These are phyloP conservation scores for Himalopsyche japonica DNA, from an alignment of 2,888 invertebrate species.

Conservation along the genomic window DNA sequence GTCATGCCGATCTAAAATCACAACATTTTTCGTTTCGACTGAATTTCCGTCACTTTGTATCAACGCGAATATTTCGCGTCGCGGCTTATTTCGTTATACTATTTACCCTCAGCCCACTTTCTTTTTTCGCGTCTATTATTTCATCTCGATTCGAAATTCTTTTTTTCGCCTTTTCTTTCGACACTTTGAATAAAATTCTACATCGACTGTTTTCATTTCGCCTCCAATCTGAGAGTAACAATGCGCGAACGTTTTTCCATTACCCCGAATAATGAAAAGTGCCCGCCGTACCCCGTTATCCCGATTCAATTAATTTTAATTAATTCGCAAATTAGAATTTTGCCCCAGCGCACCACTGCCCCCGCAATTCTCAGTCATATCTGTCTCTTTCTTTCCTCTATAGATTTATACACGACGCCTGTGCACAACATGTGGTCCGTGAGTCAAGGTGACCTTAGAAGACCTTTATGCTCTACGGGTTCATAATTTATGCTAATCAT, in stretches of 20 bases:
- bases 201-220: not conserved
- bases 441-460: not conserved
- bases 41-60: not conserved
- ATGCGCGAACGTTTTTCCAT: conserved; percentile 32
- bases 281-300: conserved; percentile 20
- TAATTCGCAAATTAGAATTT: conserved; percentile 36
- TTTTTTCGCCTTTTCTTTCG: not conserved
- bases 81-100: not conserved
- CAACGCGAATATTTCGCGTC: not conserved
- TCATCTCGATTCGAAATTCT: not conserved
- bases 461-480: not conserved
- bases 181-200: not conserved
- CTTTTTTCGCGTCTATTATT: not conserved
- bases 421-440: not conserved
- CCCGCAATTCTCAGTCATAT: conserved; percentile 2
- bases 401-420: not conserved
- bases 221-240: conserved; percentile 12
- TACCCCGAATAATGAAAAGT: conserved; percentile 31
- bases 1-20: not conserved
- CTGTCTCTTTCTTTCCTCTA: not conserved
- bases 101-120: not conserved
- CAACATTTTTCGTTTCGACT: not conserved
- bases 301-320: conserved; percentile 38
- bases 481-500: too few species aligned
- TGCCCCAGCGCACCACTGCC: conserved; percentile 5